These are phyloP conservation scores for Cheilinus undulatus DNA, from an alignment of 2,113 vertebrate genomes.

Conservation along the genomic window DNA sequence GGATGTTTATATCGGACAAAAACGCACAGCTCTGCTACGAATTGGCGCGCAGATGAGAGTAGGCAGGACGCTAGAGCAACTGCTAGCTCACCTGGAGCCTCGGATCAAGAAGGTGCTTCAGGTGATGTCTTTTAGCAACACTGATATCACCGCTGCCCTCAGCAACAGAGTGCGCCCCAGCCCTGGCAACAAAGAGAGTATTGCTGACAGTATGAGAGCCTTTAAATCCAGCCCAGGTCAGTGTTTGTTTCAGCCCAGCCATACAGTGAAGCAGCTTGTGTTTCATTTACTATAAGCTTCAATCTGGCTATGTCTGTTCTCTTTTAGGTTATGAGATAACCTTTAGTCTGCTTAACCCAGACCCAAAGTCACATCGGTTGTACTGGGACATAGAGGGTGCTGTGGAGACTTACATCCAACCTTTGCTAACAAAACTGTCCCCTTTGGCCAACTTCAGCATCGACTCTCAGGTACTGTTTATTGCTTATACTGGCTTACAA, in stretches of 20 bases:
- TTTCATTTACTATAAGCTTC: background rate
- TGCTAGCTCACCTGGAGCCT: slow-evolving; percentile 77
- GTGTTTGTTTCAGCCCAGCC: slow-evolving; percentile 22
- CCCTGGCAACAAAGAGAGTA: slow-evolving; percentile 82
- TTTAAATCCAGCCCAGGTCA: slow-evolving; percentile 96
- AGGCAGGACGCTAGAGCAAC: slow-evolving; percentile 72
- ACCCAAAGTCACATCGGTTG: slow-evolving; percentile 91
- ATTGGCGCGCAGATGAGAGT: slow-evolving; percentile 57
- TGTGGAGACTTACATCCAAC: slow-evolving; percentile 87
- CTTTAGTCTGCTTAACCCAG: slow-evolving; percentile 95
- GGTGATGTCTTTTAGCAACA: slow-evolving; percentile 91
- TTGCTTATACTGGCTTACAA: too few relatives aligned
- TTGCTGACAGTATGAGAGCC: slow-evolving; percentile 88
- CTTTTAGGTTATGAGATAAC: slow-evolving; percentile 95
- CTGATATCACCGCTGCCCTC: slow-evolving; percentile 86
- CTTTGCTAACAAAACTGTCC: slow-evolving; percentile 89
- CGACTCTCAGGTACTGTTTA: slow-evolving; percentile 91
- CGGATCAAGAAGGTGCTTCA: slow-evolving; percentile 83
- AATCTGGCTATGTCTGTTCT: slow-evolving; percentile 4
- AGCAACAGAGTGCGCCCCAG: slow-evolving; percentile 86
- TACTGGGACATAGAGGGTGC: slow-evolving; percentile 94
- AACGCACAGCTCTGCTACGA: slow-evolving; percentile 86
- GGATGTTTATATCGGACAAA: slow-evolving; percentile 87
- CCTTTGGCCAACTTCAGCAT: slow-evolving; percentile 93
- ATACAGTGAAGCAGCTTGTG: background rate